A percentile compares a stretch with the other conserved stretches of the same genome.
Conservation (phyloP, 2,888 invertebrate species). For the Tubulanus polymorphus region DNA sequence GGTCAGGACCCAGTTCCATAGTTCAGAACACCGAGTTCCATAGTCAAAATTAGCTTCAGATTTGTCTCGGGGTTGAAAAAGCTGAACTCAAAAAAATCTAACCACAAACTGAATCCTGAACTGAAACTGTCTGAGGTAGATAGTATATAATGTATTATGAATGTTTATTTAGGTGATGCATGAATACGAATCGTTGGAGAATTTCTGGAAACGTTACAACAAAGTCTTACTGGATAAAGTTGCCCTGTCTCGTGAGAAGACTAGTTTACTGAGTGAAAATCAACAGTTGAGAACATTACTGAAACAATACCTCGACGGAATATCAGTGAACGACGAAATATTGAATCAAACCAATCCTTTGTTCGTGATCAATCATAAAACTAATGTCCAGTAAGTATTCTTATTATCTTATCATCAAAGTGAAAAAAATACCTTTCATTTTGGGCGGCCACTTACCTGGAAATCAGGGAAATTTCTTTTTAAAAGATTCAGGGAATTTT, state of each 20-base stretch:
- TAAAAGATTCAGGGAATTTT: no score
- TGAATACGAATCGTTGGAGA: constrained; percentile 58
- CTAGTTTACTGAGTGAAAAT: constrained; percentile 61
- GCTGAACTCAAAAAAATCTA: no score
- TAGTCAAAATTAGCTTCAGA: no score
- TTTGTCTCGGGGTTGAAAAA: no score
- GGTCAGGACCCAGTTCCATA: no score
- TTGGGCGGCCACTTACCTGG: no score
- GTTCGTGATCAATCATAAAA: constrained; percentile 51
- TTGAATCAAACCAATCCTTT: constrained; percentile 52
- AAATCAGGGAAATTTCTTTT: no score
- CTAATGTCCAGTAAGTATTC: constrained; percentile 48
- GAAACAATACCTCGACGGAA: constrained; percentile 54
- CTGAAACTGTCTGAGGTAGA: no score
- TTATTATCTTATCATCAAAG: not conserved
- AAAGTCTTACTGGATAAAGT: constrained; percentile 59
- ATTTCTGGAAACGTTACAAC: constrained; percentile 66
- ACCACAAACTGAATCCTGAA: no score
- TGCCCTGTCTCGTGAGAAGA: constrained; percentile 54
- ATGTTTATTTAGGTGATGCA: constrained; percentile 53
- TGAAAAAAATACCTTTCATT: no score
- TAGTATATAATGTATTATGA: no score
- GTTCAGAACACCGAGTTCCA: no score
- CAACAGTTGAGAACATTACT: constrained; percentile 52
- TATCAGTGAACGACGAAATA: constrained; percentile 53